Base-by-base conservation (phyloP, 2,113 vertebrate species). In the Acrocephalus arundinaceus region DNA sequence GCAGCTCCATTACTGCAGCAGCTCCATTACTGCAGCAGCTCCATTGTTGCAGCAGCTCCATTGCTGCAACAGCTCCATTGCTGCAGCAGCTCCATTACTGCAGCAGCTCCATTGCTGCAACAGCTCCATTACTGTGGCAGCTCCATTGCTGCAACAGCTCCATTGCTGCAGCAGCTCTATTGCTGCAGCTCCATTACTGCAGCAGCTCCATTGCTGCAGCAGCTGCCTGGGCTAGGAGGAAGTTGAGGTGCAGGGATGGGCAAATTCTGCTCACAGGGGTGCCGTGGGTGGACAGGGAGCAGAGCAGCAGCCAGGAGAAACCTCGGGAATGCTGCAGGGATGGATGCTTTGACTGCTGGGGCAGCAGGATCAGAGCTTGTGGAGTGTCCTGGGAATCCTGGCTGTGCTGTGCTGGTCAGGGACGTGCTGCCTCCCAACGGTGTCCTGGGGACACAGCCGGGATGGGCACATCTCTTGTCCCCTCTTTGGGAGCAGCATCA, bases 351-450 rank as follows among this genome's bases (percentile, higher is more conserved):
- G 6, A 0, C 20, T 55, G 45, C 43, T 48, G 75, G 10, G 6
- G 35, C 35, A 35, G 35, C 10, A 20, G 41, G 18, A 13, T 20
- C 4, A 1, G 19, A 41, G 51, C 24, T 41, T 16, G 37, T 13
- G 21, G 9, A 19, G 14, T 17, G 18, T 67, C 15, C 15, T 1
- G 2, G 12, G 39, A 17, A 49, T 11, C 54, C 48, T 1, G 2
- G 28, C n/a, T 37, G 65, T 2, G 2, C 70, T 1, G 0, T 3
- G 41, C 51, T 48, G 66, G 15, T 5, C 0, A 1, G 30, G 54
- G 75, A 4, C 13, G 0, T 17, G 37, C 49, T 52, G 58, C 55
- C 49, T 66, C 46, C 41, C 6, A 1, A 11, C 1, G 5, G 7
- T 27, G 76, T 73, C 25, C 49, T 51, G 78, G 74, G 31, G 62